Evolutionary conservation across 2,797 vertebrate genomes (phyloP).

Genomic region (Orientallactaga sibirica): DNA sequence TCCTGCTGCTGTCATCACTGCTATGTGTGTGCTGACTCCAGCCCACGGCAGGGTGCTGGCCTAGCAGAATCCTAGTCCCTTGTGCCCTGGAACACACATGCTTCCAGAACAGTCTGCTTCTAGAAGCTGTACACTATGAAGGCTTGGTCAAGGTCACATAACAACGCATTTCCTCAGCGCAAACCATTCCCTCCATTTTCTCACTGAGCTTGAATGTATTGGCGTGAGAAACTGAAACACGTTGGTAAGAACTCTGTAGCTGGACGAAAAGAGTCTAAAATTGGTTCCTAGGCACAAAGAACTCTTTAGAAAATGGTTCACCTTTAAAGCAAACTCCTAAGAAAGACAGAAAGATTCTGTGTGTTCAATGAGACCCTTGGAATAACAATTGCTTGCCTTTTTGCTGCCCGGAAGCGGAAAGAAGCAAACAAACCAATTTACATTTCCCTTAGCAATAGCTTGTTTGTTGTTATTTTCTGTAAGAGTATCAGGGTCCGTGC

Average conservation of each 20-base stretch:
- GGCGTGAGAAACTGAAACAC: conserved; percentile 62
- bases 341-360: conserved; percentile 74
- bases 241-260: conserved; percentile 60
- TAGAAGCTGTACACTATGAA: background rate
- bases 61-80: background rate
- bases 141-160: conserved; percentile 46
- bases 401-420: conserved; percentile 82
- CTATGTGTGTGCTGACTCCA: background rate
- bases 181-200: conserved; percentile 41
- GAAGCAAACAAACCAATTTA: conserved; percentile 82
- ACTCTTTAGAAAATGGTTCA: conserved; percentile 76
- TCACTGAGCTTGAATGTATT: conserved; percentile 62
- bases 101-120: background rate
- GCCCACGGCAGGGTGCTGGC: background rate
- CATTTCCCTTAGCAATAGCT: conserved; percentile 76
- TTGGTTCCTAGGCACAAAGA: conserved; percentile 75
- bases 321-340: conserved; percentile 77
- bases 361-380: conserved; percentile 76
- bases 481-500: conserved; percentile 71
- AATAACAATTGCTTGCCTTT: conserved; percentile 80
- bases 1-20: background rate
- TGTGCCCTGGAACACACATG: background rate
- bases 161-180: conserved; percentile 52
- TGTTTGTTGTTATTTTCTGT: conserved; percentile 81
- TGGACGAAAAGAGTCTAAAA: conserved; percentile 60